These are phyloP conservation scores for Hydrozoanthus tunicans DNA, from an alignment of 64 coral and sea anemone species.

Conservation along the genomic window DNA sequence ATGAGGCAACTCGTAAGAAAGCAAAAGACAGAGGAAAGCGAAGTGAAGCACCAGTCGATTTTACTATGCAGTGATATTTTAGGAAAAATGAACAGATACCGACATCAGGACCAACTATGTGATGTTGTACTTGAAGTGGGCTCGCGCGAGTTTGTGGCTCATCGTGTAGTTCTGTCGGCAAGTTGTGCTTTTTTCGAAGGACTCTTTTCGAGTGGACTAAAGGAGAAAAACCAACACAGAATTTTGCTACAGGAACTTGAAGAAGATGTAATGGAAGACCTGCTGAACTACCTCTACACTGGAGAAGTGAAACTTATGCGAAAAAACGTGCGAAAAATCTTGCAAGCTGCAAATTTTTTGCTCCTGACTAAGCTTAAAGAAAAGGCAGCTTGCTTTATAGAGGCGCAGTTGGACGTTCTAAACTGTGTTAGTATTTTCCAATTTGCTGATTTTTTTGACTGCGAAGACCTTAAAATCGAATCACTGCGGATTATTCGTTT, in stretches of 20 bases:
- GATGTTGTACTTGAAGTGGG: conserved; percentile 40
- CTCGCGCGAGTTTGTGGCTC: neutral
- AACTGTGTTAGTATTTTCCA: conserved; percentile 45
- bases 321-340: neutral
- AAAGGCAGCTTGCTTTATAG: conserved; percentile 33
- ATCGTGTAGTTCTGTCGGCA: neutral
- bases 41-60: neutral
- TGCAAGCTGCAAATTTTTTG: conserved; percentile 49
- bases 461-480: conserved; percentile 40
- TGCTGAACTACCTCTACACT: conserved; percentile 44
- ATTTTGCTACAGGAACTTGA: conserved; percentile 39
- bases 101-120: conserved; percentile 32
- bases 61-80: conserved; percentile 28
- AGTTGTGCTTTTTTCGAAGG: conserved; percentile 22
- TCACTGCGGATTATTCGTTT: conserved; percentile 10
- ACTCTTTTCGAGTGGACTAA: conserved; percentile 44
- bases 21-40: conserved; percentile 2
- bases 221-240: conserved; percentile 20
- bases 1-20: conserved; percentile 27
- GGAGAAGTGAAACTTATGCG: conserved; percentile 17
- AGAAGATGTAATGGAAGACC: conserved; percentile 12
- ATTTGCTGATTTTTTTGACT: conserved; percentile 52
- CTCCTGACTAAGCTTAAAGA: conserved; percentile 34
- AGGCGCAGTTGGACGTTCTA: neutral
- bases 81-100: conserved; percentile 14